These are phyloP conservation scores for Drosophila prolongata DNA, from an alignment of 2,888 invertebrate species.

Conservation along the genomic window DNA sequence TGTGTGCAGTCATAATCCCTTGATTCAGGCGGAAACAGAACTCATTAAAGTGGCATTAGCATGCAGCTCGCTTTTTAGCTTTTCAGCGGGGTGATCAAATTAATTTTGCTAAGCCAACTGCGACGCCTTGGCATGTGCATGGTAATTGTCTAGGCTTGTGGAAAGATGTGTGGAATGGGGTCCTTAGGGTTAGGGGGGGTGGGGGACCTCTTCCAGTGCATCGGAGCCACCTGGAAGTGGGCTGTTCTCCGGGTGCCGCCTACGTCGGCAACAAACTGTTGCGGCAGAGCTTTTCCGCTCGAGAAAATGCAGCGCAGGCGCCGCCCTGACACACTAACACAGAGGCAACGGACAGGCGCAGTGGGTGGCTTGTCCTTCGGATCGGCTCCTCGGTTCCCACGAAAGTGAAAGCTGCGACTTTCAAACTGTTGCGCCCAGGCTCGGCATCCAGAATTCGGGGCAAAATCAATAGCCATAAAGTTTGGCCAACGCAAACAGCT, in stretches of 20 bases:
- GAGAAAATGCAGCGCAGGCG: constrained; percentile 58
- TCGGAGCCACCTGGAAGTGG: constrained; percentile 51
- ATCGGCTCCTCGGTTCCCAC: constrained; percentile 51
- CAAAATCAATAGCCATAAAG: constrained; percentile 74
- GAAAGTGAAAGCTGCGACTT: constrained; percentile 79
- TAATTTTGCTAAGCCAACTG: constrained; percentile 50
- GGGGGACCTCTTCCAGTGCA: constrained; percentile 58
- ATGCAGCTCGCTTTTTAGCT: constrained; percentile 61
- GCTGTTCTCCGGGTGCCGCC: constrained; percentile 38
- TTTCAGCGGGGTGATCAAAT: constrained; percentile 52
- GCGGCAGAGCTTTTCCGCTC: constrained; percentile 21
- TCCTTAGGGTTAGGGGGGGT: neutral
- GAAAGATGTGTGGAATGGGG: neutral
- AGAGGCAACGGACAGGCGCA: constrained; percentile 61
- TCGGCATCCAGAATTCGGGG: constrained; percentile 40
- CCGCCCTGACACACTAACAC: constrained; percentile 72
- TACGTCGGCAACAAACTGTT: constrained; percentile 65
- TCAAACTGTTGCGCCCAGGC: constrained; percentile 74
- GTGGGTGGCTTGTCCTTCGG: neutral
- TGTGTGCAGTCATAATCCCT: constrained; percentile 16
- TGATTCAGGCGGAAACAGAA: constrained; percentile 34
- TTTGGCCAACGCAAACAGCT: constrained; percentile 72
- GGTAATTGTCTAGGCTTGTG: constrained; percentile 65
- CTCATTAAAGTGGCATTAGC: constrained; percentile 72
- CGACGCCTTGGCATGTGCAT: constrained; percentile 42